Evolutionary conservation across 2,888 invertebrate genomes (phyloP), one percentile per base, ranked within the genome.

Genomic region (Agrotis exclamationis): DNA sequence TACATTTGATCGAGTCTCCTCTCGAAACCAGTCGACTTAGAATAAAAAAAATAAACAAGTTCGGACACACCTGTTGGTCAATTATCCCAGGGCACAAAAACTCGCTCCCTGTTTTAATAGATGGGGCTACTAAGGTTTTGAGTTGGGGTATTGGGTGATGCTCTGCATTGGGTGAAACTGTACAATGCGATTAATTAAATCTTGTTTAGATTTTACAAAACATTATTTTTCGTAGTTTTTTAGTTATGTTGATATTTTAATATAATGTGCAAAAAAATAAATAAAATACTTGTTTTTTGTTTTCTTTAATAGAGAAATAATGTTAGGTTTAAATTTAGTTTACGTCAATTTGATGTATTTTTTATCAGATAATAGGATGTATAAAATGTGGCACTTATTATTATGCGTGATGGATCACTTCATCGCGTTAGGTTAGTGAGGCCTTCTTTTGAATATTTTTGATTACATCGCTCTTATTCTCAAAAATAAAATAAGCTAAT

Each of bases 41-140:
- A 81, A 82, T 81, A 86, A 88, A 92, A 93, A 92, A 92, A 93
- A 92, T 89, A 92, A 93, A 92, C 88, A 87, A 80, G 65, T 85
- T 87, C 82, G 62, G 79, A 78, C 76, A 85, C 92, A 93, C 93
- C 93, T 93, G 93, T 92, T 90, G 91, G 88, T 85, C 88, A 89
- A 91, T 92, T 91, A 92, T 87, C 83, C 86, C 76, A 79, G 86
- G 70, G 74, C 83, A 90, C 89, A 89, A 89, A 89, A 91, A 92
- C 89, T 76, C 73, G 89, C 82, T 82, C 85, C 82, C 82, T 74
- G 71, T 82, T 79, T 80, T 76, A 80, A 77, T 76, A 76, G 71
- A 73, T 63, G 63, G 58, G 33, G 33, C 2, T 79, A 86, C 85
- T 76, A 84, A 51, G 84, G 57, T 69, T 54, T 60, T n/a, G 20